Evolutionary conservation across 2,888 invertebrate species (phyloP).

Genomic region (Limnephilus marmoratus): DNA sequence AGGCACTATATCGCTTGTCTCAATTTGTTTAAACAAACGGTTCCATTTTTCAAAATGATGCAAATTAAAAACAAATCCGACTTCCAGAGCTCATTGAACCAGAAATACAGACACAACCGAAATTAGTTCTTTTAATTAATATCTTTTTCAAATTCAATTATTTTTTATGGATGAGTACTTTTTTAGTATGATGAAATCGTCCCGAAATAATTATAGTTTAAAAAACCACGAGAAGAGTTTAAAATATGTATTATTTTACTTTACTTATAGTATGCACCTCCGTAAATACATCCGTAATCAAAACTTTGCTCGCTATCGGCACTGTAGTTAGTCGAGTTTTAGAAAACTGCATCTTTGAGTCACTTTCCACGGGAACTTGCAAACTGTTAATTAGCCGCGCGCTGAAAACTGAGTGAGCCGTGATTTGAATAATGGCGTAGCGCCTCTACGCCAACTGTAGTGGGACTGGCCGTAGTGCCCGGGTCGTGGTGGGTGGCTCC

Average conservation of each 20-base stretch:
- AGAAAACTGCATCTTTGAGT: neutral
- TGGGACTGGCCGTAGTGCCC: conserved; percentile 54
- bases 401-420: neutral
- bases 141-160: too few species aligned
- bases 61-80: too few species aligned
- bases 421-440: conserved; percentile 4
- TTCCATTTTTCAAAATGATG: too few species aligned
- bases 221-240: neutral
- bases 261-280: neutral
- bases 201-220: neutral
- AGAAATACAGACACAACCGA: too few species aligned
- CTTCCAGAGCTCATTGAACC: too few species aligned
- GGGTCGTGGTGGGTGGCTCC: conserved; percentile 22
- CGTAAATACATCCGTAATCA: neutral
- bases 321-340: neutral
- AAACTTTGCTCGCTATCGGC: neutral
- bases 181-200: neutral
- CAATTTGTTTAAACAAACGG: too few species aligned
- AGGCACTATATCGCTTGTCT: too few species aligned
- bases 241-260: neutral
- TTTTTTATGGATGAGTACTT: too few species aligned
- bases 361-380: neutral
- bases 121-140: too few species aligned
- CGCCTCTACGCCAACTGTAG: conserved; percentile 46
- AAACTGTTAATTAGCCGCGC: neutral